Evolutionary conservation across 2,888 invertebrate genomes (phyloP), one percentile per base, ranked within the genome.

Genomic region (Theretra japonica): DNA sequence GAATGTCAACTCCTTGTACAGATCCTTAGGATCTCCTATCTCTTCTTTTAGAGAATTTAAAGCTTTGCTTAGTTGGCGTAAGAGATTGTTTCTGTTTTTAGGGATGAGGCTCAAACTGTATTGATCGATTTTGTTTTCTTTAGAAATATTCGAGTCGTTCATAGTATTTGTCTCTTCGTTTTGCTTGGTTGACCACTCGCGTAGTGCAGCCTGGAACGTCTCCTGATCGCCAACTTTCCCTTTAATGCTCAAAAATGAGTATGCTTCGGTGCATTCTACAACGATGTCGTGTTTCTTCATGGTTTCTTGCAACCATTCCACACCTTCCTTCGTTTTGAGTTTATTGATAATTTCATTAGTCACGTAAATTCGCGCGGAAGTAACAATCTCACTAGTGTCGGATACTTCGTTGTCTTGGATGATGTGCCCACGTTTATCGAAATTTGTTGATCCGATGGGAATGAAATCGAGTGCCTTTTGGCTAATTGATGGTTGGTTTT

Each of bases 161-260:
- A 80, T 81, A 0, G 81, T 74, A 53, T 77, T 79, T 4, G 70
- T 74, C 8, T 79, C 78, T 7, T 69, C 75, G 23, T 72, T 77
- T 8, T 76, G 2, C 69, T 79, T 80, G 0, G 83, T 83, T 28
- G 82, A 83, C 90, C 92, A 95, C 21, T 91, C 88, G 62, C 95
- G 79, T 0, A 96, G 83, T 73, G 91, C 91, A 0, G 84, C 74
- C 76, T 95, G 95, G 77, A 96, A 95, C 72, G 88, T 86, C 69
- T 95, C 94, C 77, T 95, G 95, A 76, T 95, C 88, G 1, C 77
- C 86, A 4, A 92, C 85, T 30, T 91, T 89, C 0, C 96, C 96
- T 70, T 87, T 93, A 62, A 96, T 93, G 65, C 88, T 88, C 60
- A 96, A 79, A 65, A 94, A 94, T 69, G 86, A 83, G 72, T 80